phyloP scores from a whole-genome alignment of 1,140 invertebrate species.

The Caerostris darwini region DNA sequence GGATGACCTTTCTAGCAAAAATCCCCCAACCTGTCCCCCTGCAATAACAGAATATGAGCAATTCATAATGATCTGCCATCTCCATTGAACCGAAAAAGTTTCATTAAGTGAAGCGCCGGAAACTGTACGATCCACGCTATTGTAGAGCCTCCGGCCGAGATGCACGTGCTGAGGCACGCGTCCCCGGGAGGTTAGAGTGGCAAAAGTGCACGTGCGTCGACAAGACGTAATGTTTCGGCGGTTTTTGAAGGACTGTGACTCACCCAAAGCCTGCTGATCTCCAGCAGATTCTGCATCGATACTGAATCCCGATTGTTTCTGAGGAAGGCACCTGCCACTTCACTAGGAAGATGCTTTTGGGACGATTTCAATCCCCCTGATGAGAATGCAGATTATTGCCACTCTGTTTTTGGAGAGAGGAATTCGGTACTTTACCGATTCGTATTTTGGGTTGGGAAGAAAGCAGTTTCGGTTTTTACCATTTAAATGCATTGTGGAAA shows the following conservation, averaged over 20 bases:
- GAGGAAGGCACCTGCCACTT: not conserved
- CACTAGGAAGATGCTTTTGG: not conserved
- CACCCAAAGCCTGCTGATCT: conserved; percentile 22
- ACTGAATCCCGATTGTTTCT: not conserved
- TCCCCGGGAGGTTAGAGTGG: not conserved
- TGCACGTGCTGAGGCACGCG: conserved; percentile 62
- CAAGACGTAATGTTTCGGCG: conserved; percentile 50
- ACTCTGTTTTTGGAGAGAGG: no score
- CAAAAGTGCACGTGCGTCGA: conserved; percentile 48
- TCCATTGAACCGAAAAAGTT: conserved; percentile 56
- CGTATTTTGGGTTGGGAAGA: no score
- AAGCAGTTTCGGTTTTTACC: no score
- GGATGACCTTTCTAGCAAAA: not conserved
- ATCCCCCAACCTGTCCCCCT: not conserved
- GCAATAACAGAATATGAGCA: conserved; percentile 21
- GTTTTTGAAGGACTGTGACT: conserved; percentile 69
- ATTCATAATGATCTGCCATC: not conserved
- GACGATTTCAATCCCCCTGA: not conserved
- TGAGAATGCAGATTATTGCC: not conserved
- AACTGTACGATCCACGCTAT: conserved; percentile 19
- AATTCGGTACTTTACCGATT: no score
- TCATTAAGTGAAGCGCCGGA: conserved; percentile 48
- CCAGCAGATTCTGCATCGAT: not conserved
- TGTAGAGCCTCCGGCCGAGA: not conserved
- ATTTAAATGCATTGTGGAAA: no score